phyloP scores from a whole-genome alignment of 2,888 invertebrate species.

The Pogonocherus hispidulus region DNA sequence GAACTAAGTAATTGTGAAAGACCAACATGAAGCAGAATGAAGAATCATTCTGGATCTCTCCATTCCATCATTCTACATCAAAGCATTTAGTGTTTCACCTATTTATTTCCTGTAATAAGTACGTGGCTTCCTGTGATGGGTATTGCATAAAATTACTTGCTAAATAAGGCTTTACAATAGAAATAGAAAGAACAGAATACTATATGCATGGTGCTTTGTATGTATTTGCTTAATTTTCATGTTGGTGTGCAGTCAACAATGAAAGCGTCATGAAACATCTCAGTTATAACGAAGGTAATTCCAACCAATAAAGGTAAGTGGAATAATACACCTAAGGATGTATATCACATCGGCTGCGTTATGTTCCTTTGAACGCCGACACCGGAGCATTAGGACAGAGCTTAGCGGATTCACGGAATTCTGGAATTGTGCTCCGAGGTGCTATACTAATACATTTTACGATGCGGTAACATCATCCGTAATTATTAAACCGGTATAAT shows the following conservation, averaged over 20 bases:
- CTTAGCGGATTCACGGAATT: slow-evolving; percentile 47
- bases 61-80: too few species aligned
- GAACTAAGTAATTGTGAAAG: too few species aligned
- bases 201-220: too few species aligned
- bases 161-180: too few species aligned
- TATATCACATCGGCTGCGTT: slow-evolving; percentile 14
- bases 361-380: not conserved
- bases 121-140: too few species aligned
- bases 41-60: too few species aligned
- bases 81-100: too few species aligned
- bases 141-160: too few species aligned
- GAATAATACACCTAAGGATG: slow-evolving; percentile 1
- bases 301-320: slow-evolving; percentile 9
- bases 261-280: not conserved
- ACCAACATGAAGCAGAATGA: too few species aligned
- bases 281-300: slow-evolving; percentile 1
- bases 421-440: slow-evolving; percentile 57
- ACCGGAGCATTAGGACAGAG: slow-evolving; percentile 9
- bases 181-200: too few species aligned
- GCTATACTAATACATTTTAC: slow-evolving; percentile 59
- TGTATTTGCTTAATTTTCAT: not conserved
- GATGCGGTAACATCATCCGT: slow-evolving; percentile 58
- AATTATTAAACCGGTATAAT: slow-evolving; percentile 60
- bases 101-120: too few species aligned
- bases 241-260: not conserved